These are phyloP conservation scores for Drosophila trichaetosa DNA, from an alignment of 2,888 invertebrate species.

Conservation along the genomic window DNA sequence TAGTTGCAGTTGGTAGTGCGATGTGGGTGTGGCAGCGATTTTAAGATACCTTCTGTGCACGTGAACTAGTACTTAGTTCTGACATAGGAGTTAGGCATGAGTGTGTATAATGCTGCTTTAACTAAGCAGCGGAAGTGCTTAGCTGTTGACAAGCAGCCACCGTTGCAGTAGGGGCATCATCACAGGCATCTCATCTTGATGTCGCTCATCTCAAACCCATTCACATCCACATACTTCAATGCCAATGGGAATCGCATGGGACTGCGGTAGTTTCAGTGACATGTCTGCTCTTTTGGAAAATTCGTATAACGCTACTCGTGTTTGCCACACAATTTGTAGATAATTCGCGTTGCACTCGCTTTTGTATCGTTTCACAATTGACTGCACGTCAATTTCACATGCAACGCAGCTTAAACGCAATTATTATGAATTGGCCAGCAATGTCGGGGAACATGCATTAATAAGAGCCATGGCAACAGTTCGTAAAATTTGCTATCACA, in stretches of 20 bases:
- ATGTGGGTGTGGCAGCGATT: slow-evolving; percentile 48
- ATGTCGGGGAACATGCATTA: neutral
- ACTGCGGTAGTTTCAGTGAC: slow-evolving; percentile 44
- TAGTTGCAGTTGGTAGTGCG: slow-evolving; percentile 24
- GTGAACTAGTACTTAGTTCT: slow-evolving; percentile 36
- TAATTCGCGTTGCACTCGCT: slow-evolving; percentile 48
- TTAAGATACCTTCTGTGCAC: slow-evolving; percentile 45
- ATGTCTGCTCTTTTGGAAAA: slow-evolving; percentile 73
- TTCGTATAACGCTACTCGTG: slow-evolving; percentile 37
- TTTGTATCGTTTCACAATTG: slow-evolving; percentile 25
- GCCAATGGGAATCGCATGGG: slow-evolving; percentile 49
- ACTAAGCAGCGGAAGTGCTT: slow-evolving; percentile 61
- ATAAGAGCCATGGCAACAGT: slow-evolving; percentile 34
- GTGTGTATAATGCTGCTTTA: slow-evolving; percentile 32
- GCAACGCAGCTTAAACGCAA: slow-evolving; percentile 34
- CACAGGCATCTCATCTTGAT: slow-evolving; percentile 18
- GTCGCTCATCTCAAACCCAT: neutral
- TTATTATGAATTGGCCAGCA: slow-evolving; percentile 49
- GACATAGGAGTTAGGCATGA: slow-evolving; percentile 34
- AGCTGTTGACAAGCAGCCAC: slow-evolving; percentile 36
- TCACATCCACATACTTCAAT: slow-evolving; percentile 44
- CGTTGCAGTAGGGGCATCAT: slow-evolving; percentile 4
- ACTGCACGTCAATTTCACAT: slow-evolving; percentile 34
- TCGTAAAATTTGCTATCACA: slow-evolving; percentile 18
- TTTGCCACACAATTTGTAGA: slow-evolving; percentile 56